Percentiles rank a stretch among this genome's conserved stretches.
phyloP scores from a whole-genome alignment of 1,140 invertebrate species.

The Drosophila arizonae region DNA sequence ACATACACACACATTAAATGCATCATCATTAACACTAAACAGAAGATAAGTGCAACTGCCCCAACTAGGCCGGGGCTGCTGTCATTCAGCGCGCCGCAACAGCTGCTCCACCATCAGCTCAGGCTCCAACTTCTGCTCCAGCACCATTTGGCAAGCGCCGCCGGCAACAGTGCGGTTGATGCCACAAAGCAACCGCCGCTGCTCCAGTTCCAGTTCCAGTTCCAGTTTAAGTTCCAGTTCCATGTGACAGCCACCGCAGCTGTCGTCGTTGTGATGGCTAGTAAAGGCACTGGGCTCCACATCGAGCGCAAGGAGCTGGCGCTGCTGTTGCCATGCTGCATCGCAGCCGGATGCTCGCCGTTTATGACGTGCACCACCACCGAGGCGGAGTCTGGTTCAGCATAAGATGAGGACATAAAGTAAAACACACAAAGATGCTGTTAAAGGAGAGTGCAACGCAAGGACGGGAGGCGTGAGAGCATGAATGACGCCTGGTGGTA shows the following conservation, averaged over 20 bases:
- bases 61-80: slow-evolving; percentile 70
- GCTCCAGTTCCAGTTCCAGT: slow-evolving; percentile 24
- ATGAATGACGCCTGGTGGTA: background rate
- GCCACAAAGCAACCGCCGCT: slow-evolving; percentile 35
- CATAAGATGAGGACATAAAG: slow-evolving; percentile 28
- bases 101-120: slow-evolving; percentile 57
- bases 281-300: slow-evolving; percentile 67
- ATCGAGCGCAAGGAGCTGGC: slow-evolving; percentile 65
- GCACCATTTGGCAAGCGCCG: slow-evolving; percentile 31
- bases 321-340: slow-evolving; percentile 87
- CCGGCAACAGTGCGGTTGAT: slow-evolving; percentile 28
- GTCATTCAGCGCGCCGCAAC: slow-evolving; percentile 54
- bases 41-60: slow-evolving; percentile 50
- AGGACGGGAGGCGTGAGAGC: background rate
- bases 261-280: slow-evolving; percentile 61
- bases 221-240: slow-evolving; percentile 47
- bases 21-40: slow-evolving; percentile 61
- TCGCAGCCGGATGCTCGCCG: slow-evolving; percentile 89
- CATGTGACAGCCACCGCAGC: slow-evolving; percentile 61
- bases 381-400: slow-evolving; percentile 85
- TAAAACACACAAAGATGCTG: slow-evolving; percentile 30
- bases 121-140: slow-evolving; percentile 40
- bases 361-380: slow-evolving; percentile 87
- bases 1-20: slow-evolving; percentile 69
- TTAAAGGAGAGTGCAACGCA: background rate